Base-by-base conservation (phyloP, 1,140 invertebrate genomes). In the Danaus melanippus region DNA sequence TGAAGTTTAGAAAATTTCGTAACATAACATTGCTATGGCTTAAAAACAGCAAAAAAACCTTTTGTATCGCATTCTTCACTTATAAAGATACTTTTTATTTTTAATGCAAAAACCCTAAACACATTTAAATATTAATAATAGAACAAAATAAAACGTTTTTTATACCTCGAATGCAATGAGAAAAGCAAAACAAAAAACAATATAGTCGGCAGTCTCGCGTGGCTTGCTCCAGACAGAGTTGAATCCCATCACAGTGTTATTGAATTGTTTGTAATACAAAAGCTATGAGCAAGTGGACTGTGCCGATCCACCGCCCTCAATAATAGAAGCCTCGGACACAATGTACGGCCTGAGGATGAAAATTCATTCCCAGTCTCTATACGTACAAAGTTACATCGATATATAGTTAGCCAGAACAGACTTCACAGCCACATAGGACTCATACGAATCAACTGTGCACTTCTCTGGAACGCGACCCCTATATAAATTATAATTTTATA, bases 231-330 rank as follows among this genome's bases (percentile, higher is more conserved):
- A 53, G 66, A 58, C 63, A 53, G 58, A 57, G 48, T 75, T 69
- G 68, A 79, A 79, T 80, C 73, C 79, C 64, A 84, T 84, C 81
- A 81, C 58, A 74, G 63, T 64, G 66, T 75, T 83, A 83, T 80
- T 79, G 76, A 79, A 74, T 84, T 81, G 71, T 73, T 66, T 66
- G 49, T 51, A 67, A 67, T 50, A 80, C 74, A 80, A 79, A 60
- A 71, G 69, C 71, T 61, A 60, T 61, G 56, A 62, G 58, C 61
- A 67, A 70, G 60, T 69, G 67, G 60, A 50, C 63, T 63, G 68
- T 66, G 63, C 67, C 62, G 73, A 76, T 67, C 61, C 69, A 67
- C 63, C 66, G 71, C 62, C 66, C 70, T 63, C 69, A 55, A 56
- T 78, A 73, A 74, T 69, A 62, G 64, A 67, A 53, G 51, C 49